phyloP scores from a whole-genome alignment of 1,140 invertebrate species.

The Periplaneta americana region DNA sequence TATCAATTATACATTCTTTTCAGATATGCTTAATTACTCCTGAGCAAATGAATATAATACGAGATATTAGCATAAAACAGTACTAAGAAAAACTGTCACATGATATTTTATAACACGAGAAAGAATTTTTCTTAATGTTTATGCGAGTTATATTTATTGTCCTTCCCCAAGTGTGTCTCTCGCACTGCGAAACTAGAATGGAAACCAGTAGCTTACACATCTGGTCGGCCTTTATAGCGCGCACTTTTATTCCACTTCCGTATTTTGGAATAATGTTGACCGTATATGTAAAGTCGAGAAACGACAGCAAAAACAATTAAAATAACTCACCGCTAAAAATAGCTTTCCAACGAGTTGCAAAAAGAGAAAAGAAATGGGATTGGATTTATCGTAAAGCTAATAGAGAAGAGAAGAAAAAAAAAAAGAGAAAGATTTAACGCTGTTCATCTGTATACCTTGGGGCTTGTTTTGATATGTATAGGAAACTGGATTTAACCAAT shows the following conservation, averaged over 20 bases:
- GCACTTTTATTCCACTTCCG: too few species aligned
- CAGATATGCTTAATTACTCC: too few species aligned
- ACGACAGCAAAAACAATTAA: neutral
- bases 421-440: neutral
- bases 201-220: neutral
- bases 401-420: neutral
- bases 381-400: neutral
- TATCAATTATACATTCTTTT: too few species aligned
- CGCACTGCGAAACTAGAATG: neutral
- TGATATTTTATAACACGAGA: neutral
- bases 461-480: neutral
- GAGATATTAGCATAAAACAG: too few species aligned
- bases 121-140: too few species aligned
- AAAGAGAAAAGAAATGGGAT: too few species aligned
- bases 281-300: too few species aligned
- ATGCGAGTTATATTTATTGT: too few species aligned
- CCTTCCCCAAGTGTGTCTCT: too few species aligned
- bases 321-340: neutral
- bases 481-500: neutral
- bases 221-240: neutral
- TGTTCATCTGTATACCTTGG: neutral
- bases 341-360: neutral
- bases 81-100: too few species aligned
- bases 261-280: too few species aligned
- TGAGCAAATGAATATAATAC: too few species aligned